Conservation (phyloP, 2,113 vertebrate species). For the Lepus americanus region DNA sequence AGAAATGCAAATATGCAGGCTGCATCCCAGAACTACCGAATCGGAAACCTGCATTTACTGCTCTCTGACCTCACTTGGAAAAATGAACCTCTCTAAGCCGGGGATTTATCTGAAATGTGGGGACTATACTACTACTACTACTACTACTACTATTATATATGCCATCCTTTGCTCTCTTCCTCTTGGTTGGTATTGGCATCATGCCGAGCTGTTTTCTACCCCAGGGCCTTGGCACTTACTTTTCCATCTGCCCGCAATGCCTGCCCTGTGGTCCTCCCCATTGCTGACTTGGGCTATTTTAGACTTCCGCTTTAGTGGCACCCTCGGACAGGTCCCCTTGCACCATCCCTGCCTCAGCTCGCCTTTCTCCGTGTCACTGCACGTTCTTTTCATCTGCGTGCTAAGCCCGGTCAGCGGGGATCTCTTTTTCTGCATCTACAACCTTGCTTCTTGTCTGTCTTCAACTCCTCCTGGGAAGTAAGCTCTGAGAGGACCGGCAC, state of each 20-base stretch:
- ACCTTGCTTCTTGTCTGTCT: background rate
- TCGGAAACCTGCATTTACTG: background rate
- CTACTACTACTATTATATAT: background rate
- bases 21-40: no score
- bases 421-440: background rate
- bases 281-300: background rate
- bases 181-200: background rate
- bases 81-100: background rate
- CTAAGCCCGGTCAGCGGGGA: no score
- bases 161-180: background rate
- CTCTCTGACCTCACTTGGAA: background rate
- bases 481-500: background rate
- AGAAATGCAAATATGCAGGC: background rate
- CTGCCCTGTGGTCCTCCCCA: background rate
- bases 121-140: background rate
- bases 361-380: rapidly evolving
- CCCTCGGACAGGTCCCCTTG: background rate
- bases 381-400: background rate
- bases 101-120: background rate
- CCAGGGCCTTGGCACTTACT: background rate
- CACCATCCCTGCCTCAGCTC: no score
- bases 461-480: background rate
- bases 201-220: background rate
- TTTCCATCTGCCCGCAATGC: background rate
- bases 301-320: background rate